These are phyloP conservation scores for Aphelenchoides bicaudatus DNA, from an alignment of 2,888 invertebrate species.

Conservation along the genomic window DNA sequence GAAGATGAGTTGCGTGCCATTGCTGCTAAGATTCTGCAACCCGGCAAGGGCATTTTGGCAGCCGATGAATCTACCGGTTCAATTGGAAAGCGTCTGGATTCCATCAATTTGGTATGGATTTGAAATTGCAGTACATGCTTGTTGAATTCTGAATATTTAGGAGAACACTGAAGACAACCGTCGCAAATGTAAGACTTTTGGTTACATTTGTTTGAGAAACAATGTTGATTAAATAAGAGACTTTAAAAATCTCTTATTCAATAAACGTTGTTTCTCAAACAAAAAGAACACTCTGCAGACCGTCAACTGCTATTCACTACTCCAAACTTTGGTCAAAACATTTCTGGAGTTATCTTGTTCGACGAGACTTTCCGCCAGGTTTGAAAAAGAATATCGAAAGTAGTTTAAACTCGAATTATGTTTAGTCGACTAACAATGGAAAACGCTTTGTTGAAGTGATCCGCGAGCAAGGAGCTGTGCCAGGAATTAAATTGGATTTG, in stretches of 20 bases:
- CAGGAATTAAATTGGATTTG: constrained; percentile 79
- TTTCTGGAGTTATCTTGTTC: constrained; percentile 95
- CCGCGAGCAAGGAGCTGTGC: constrained; percentile 83
- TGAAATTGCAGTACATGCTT: no score
- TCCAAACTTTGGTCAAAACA: constrained; percentile 65
- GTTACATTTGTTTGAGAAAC: no score
- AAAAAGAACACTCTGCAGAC: no score
- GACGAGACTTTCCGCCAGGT: constrained; percentile 94
- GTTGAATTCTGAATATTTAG: no score
- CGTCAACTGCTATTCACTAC: constrained; percentile 60
- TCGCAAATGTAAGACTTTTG: no score
- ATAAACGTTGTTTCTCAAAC: no score
- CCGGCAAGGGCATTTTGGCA: constrained; percentile 73
- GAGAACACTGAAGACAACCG: constrained; percentile 61
- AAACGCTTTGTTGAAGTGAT: constrained; percentile 78
- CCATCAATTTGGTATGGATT: constrained; percentile 57
- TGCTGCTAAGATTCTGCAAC: constrained; percentile 55
- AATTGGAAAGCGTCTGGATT: constrained; percentile 58
- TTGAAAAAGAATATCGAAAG: neutral
- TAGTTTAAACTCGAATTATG: neutral
- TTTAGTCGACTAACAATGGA: constrained; percentile 71
- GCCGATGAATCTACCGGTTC: constrained; percentile 85
- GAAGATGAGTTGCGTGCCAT: constrained; percentile 56
- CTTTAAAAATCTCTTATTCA: no score
- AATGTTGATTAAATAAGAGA: no score